Conservation (phyloP, 2,888 invertebrate species). For the Yponomeuta evonymella region DNA sequence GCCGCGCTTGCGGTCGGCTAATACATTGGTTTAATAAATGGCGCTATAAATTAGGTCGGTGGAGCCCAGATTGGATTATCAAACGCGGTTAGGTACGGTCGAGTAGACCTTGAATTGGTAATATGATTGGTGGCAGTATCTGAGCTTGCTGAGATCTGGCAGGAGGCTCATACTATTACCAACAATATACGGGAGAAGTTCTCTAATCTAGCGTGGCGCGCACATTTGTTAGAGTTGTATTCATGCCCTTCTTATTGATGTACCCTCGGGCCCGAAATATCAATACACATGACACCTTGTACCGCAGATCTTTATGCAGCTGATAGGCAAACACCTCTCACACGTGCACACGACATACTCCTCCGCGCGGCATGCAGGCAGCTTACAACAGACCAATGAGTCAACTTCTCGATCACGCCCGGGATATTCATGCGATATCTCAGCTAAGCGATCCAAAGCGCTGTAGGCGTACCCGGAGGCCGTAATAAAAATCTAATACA, state of each 20-base stretch:
- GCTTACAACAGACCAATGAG: background rate
- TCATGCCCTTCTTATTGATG: too few relatives aligned
- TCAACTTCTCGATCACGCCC: background rate
- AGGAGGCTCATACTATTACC: background rate
- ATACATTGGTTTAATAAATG: conserved; percentile 23
- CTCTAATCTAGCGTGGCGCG: too few relatives aligned
- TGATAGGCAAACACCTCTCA: too few relatives aligned
- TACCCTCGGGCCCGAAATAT: too few relatives aligned
- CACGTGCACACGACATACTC: background rate
- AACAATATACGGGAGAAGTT: too few relatives aligned
- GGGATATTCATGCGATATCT: background rate
- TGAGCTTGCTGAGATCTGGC: background rate
- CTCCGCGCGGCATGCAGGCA: background rate
- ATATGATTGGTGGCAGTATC: background rate
- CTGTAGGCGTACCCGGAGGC: background rate
- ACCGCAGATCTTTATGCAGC: too few relatives aligned
- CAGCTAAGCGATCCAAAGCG: background rate
- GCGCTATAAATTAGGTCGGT: conserved; percentile 29
- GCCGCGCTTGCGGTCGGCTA: background rate
- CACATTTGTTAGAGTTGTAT: too few relatives aligned
- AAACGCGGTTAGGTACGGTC: background rate
- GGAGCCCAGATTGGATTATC: conserved; percentile 4
- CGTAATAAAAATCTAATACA: background rate
- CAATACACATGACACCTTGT: too few relatives aligned
- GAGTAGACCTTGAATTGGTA: background rate